Conservation (phyloP, 2,888 invertebrate species). For the Morpho achilles region DNA sequence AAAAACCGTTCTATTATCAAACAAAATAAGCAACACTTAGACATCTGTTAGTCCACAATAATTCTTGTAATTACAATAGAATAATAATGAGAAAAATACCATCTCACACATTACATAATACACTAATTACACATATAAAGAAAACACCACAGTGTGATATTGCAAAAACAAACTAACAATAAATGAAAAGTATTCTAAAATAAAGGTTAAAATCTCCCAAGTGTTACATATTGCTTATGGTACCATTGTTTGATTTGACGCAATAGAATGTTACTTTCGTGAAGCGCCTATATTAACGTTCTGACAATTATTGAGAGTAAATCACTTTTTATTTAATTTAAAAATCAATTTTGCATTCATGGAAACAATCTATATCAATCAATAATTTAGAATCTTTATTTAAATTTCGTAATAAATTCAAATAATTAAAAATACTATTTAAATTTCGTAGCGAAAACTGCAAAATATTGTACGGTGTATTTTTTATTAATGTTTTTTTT, state of each 20-base stretch:
- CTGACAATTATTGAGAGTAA: no score
- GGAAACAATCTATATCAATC: no score
- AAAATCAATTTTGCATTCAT: no score
- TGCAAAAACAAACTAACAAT: constrained; percentile 8
- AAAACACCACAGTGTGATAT: constrained; percentile 11
- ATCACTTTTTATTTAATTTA: no score
- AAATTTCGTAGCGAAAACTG: no score
- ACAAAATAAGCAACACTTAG: neutral
- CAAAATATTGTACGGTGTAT: no score
- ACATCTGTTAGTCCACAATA: constrained; percentile 5
- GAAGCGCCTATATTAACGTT: no score
- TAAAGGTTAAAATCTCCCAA: constrained; percentile 1
- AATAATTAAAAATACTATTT: no score
- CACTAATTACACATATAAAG: constrained; percentile 16
- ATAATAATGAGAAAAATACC: constrained; percentile 25
- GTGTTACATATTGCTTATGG: constrained; percentile 7
- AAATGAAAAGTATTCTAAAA: constrained; percentile 6
- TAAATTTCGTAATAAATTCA: no score
- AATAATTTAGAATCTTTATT: no score
- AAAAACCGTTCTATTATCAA: neutral
- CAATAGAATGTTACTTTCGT: neutral
- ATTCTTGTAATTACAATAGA: constrained; percentile 19
- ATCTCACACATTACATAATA: constrained; percentile 19
- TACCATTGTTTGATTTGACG: constrained; percentile 9
- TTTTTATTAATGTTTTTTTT: no score